Conservation (phyloP, 2,888 invertebrate species). For the Ommatoiulus sabulosus region DNA sequence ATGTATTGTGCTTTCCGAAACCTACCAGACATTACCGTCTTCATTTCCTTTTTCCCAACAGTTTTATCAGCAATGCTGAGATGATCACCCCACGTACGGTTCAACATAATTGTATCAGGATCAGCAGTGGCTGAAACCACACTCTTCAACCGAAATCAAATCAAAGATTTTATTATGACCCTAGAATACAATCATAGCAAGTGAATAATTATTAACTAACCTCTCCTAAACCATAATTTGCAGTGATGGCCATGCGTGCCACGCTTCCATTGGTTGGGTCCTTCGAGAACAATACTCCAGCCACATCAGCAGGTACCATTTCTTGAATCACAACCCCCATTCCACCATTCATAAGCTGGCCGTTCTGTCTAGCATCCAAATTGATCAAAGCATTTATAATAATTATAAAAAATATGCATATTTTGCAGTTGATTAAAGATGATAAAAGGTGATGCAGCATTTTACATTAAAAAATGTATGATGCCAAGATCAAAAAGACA, state of each 20-base stretch:
- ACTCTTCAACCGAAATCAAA: conserved; percentile 24
- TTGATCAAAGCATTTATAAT: neutral
- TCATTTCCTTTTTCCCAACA: conserved; percentile 70
- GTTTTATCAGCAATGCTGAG: conserved; percentile 59
- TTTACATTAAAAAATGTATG: no score
- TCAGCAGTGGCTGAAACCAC: conserved; percentile 56
- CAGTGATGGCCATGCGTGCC: conserved; percentile 77
- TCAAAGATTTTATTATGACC: neutral
- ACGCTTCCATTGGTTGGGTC: conserved; percentile 81
- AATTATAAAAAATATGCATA: neutral
- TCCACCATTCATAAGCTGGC: conserved; percentile 75
- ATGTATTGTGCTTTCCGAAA: neutral
- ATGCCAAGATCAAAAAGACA: no score
- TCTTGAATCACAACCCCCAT: conserved; percentile 86
- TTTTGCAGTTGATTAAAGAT: no score
- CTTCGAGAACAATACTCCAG: conserved; percentile 84
- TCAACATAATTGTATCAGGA: conserved; percentile 54
- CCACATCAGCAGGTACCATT: conserved; percentile 76
- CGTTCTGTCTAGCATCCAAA: conserved; percentile 74
- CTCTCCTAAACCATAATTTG: conserved; percentile 86
- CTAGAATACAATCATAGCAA: neutral
- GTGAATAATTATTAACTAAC: conserved; percentile 68
- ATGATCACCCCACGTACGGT: conserved; percentile 21
- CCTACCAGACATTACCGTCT: conserved; percentile 69
- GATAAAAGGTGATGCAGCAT: no score